A percentile compares a stretch with the other conserved stretches of the same genome.
Conservation (phyloP, 2,888 invertebrate species). For the Pimpla rufipes region DNA sequence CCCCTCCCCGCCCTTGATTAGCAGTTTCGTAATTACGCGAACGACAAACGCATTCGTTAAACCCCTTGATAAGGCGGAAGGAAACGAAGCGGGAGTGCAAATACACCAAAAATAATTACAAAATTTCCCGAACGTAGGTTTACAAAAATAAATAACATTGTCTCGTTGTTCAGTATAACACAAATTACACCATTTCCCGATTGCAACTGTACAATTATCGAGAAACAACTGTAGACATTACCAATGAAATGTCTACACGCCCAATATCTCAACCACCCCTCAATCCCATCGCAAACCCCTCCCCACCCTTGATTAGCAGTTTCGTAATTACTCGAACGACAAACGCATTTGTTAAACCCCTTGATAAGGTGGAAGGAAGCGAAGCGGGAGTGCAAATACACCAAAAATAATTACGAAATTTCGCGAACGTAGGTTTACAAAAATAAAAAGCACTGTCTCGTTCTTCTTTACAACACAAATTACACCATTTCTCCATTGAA, state of each 20-base stretch:
- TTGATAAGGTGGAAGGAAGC: constrained; percentile 7
- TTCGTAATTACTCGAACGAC: constrained; percentile 33
- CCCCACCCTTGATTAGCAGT: neutral
- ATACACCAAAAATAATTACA: constrained; percentile 1
- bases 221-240: no score
- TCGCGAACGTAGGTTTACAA: neutral
- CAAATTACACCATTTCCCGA: neutral
- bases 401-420: neutral
- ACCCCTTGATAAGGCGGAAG: constrained; percentile 16
- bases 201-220: no score
- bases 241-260: no score
- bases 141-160: neutral
- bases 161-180: no score
- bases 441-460: no score
- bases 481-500: no score
- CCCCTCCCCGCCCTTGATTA: neutral
- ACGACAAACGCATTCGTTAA: constrained; percentile 52
- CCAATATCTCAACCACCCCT: neutral
- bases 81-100: neutral
- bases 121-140: neutral
- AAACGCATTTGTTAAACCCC: constrained; percentile 47
- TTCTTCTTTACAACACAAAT: neutral
- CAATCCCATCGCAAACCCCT: neutral
- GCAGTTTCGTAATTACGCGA: constrained; percentile 15
- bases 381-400: constrained; percentile 18